phyloP scores from a whole-genome alignment of 2,113 vertebrate species.

The Emydura subglobosa region DNA sequence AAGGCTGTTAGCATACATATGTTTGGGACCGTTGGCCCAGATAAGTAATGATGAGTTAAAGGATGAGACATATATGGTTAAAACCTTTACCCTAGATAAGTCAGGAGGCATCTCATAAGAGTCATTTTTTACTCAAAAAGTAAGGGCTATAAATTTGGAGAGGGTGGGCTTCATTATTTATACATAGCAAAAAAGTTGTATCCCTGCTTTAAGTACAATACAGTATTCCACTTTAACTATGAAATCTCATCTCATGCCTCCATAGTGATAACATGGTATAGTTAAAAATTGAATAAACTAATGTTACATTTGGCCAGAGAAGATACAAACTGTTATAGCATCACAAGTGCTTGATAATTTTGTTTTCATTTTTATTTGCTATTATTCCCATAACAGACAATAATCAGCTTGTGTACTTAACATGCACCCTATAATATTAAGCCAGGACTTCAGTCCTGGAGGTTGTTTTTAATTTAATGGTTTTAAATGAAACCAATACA shows the following conservation, averaged over 20 bases:
- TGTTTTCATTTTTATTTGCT: conserved; percentile 33
- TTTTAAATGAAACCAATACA: conserved; percentile 2
- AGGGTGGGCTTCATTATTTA: neutral
- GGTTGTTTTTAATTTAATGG: neutral
- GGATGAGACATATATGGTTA: too few relatives aligned
- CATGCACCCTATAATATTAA: neutral
- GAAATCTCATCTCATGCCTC: neutral
- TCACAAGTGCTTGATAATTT: neutral
- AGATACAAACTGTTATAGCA: conserved; percentile 23
- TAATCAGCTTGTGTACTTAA: conserved; percentile 16
- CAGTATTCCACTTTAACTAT: fast-evolving
- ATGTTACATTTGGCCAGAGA: neutral
- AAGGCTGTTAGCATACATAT: too few relatives aligned
- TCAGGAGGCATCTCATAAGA: neutral
- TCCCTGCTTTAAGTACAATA: neutral
- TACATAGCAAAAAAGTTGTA: neutral
- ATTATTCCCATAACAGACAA: conserved; percentile 12
- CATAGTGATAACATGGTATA: neutral
- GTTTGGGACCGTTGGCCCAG: too few relatives aligned
- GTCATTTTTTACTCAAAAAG: neutral
- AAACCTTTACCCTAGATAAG: too few relatives aligned
- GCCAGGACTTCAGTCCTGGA: neutral
- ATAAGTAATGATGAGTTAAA: too few relatives aligned
- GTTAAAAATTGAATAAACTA: neutral
- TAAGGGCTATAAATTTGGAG: neutral